Base-by-base conservation (phyloP, 2,888 invertebrate genomes). In the Onchidella celtica region DNA sequence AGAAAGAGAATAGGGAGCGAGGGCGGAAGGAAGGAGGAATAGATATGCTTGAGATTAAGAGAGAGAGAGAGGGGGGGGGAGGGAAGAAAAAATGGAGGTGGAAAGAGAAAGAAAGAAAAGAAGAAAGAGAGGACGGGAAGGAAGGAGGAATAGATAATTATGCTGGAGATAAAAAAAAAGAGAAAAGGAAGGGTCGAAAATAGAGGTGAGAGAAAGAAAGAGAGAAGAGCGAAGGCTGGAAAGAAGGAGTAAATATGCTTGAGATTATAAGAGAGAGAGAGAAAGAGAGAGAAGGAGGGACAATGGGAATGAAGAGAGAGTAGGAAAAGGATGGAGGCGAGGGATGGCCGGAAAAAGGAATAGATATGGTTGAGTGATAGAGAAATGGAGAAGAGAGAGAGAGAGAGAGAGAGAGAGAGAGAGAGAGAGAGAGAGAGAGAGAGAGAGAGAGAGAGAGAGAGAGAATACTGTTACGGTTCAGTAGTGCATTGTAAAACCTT, bases 341-440 rank as follows among this genome's bases (percentile, higher is more conserved):
- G 17, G 6, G 47, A 17, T 6, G 47, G 47, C 6, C 6, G 47
- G 47, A 47, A 17, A 47, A 17, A 47, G 47, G 17, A 17, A 47
- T 6, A 65, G 65, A 65, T 24, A 65, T n/a, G 27, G 29, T 24
- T 2, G 27, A 17, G 27, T 27, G 27, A 65, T 24, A 65, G 65
- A 9, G 65, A 65, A 11, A 32, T 24, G 11, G 27, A 27, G 27
- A 6, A 65, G 27, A 65, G 11, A 65, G 6, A 17, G 11, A 47
- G 17, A 17, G 47, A 17, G 17, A 11, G 47, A 17, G 47, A 17
- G 47, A 47, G 17, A 17, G 47, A 47, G 47, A 47, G 47, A 47
- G 47, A 47, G 47, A 47, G 47, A 65, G 65, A 65, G 65, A 65
- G 27, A 65, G 65, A 9, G 27, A 17, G 27, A 65, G 27, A 65